phyloP scores from a whole-genome alignment of 2,888 invertebrate genomes.

The Protophormia terraenovae region DNA sequence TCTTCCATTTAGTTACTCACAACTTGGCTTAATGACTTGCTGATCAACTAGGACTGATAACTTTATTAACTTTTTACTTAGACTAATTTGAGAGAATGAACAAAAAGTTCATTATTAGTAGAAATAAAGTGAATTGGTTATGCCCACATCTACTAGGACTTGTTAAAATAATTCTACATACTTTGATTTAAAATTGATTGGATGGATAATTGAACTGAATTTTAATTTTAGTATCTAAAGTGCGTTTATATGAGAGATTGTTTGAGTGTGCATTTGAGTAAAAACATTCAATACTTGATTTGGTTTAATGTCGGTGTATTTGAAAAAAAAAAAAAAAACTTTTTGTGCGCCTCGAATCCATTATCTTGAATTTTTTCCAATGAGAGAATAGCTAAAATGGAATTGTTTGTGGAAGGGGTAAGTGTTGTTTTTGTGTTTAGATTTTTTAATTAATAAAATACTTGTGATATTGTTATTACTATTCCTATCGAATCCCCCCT shows the following conservation, averaged over 20 bases:
- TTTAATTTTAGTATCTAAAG: neutral
- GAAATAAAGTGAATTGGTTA: neutral
- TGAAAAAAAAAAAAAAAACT: neutral
- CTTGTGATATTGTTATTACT: neutral
- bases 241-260: neutral
- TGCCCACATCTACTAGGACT: neutral
- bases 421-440: neutral
- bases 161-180: neutral
- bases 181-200: neutral
- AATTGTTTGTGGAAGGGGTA: neutral
- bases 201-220: neutral
- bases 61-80: constrained; percentile 22
- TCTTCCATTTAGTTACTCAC: neutral
- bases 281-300: neutral
- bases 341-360: neutral
- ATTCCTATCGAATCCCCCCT: neutral
- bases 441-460: constrained; percentile 19
- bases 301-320: neutral
- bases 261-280: neutral
- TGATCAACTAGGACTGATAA: constrained; percentile 44
- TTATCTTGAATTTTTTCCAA: neutral
- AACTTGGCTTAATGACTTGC: neutral
- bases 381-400: neutral
- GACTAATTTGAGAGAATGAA: neutral
- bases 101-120: constrained; percentile 14